Base-by-base conservation (phyloP, 2,888 invertebrate species). In the Eilema griseolum region DNA sequence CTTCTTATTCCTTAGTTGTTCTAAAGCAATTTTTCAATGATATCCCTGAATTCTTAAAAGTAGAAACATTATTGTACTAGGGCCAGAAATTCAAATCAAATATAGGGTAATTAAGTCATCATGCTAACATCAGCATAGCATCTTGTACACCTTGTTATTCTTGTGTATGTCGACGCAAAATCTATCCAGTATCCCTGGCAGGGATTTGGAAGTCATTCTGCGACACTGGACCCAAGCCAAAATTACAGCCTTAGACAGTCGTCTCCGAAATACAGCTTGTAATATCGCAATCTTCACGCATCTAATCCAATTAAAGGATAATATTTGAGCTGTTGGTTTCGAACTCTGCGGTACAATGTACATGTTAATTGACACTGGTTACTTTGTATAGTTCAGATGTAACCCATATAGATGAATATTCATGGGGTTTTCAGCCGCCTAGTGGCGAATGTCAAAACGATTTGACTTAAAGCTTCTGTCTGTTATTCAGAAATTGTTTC, bases 311-410 rank as follows among this genome's bases (percentile, higher is more conserved):
- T 37, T n/a, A 61, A 1, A 12, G 57, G 46, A 62, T 66, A 64
- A 75, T 74, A 72, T 77, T 77, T 72, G 66, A 31, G 61, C 64
- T 66, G 31, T 33, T 61, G 67, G 61, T 37, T 66, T 61, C 61
- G 61, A 33, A 66, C 56, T 62, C 60, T 28, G 23, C 24, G 23
- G 59, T 66, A 76, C 76, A 78, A 74, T 75, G 77, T 82, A 80
- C 70, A 77, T 80, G 80, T 74, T 87, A 85, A 84, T 86, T 85
- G 83, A 80, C 80, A 80, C 82, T 80, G 81, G 83, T 83, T 83
- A 83, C 79, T 84, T 80, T 79, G 80, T 78, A 78, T 72, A 72
- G 61, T 66, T 56, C n/a, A 66, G 73, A 73, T 66, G 37, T 76
- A 73, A 72, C 69, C 61, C 70, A 59, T 24, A 41, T 31, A 8